Conservation (phyloP, 2,113 vertebrate species). For the Herpetotheres cachinnans region DNA sequence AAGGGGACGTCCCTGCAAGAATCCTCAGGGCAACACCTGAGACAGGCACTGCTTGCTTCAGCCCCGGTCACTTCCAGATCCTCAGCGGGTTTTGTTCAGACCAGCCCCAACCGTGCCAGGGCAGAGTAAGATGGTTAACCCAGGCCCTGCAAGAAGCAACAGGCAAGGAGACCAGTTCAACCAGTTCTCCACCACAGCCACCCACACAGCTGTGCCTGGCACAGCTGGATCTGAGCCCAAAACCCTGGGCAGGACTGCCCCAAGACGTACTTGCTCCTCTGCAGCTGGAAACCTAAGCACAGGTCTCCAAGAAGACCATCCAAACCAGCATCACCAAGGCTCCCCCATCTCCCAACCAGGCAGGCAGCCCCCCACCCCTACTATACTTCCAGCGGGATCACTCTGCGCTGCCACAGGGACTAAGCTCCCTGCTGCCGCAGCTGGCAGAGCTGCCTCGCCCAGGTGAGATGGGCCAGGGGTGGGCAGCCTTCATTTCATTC, state of each 20-base stretch:
- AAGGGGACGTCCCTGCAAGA: fast-evolving
- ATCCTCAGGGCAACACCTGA: neutral
- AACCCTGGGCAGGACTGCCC: neutral
- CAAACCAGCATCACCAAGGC: neutral
- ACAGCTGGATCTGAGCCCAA: neutral
- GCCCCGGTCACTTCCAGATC: neutral
- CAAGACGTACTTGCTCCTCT: neutral
- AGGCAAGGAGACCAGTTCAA: constrained; percentile 32
- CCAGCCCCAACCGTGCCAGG: neutral
- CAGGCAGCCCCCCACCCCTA: neutral
- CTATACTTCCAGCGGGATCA: fast-evolving
- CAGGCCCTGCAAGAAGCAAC: constrained; percentile 41
- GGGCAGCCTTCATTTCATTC: neutral
- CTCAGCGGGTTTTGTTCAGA: neutral
- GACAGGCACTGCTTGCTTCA: neutral
- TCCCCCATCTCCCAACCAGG: fast-evolving
- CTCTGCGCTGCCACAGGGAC: neutral
- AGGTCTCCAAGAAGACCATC: fast-evolving
- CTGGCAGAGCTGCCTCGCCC: neutral
- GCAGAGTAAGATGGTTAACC: neutral
- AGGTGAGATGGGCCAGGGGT: fast-evolving
- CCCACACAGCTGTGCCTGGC: neutral
- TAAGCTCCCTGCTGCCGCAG: neutral
- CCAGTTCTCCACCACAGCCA: constrained; percentile 22
- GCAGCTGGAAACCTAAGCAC: neutral